Conservation (phyloP, 2,888 invertebrate species). For the Pterostichus madidus region DNA sequence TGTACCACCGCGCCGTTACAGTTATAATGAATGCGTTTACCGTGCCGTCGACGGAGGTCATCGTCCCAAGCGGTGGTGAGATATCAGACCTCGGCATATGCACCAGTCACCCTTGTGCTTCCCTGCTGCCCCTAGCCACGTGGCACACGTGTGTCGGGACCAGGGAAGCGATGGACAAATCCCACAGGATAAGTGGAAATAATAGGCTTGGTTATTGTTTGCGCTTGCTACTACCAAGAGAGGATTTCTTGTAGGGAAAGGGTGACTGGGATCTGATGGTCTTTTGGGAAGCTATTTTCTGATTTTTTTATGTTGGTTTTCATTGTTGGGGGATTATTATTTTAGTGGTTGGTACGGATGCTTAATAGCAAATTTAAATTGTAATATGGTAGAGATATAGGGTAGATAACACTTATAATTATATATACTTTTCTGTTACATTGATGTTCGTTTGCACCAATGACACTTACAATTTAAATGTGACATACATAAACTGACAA, state of each 20-base stretch:
- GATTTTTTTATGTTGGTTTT: neutral
- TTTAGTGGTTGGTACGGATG: neutral
- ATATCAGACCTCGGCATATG: conserved; percentile 12
- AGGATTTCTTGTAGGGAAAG: neutral
- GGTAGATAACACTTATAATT: no score
- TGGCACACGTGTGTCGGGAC: conserved; percentile 20
- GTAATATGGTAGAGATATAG: neutral
- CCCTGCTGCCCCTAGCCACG: conserved; percentile 5
- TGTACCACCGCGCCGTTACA: neutral
- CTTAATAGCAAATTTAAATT: neutral
- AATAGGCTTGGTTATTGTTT: conserved; percentile 54
- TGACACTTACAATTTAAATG: no score
- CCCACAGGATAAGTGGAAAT: conserved; percentile 44
- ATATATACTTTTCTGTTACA: neutral
- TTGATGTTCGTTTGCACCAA: neutral
- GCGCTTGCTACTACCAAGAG: neutral
- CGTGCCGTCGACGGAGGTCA: conserved; percentile 21
- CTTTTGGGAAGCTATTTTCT: conserved; percentile 1
- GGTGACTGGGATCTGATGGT: neutral
- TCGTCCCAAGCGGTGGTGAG: conserved; percentile 13
- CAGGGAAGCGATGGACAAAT: conserved; percentile 36
- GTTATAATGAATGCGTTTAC: conserved; percentile 34
- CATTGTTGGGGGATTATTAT: conserved; percentile 7
- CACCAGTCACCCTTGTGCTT: neutral
- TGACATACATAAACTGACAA: no score